phyloP scores from a whole-genome alignment of 2,797 vertebrate genomes.

The Hephaestus fuliginosus region DNA sequence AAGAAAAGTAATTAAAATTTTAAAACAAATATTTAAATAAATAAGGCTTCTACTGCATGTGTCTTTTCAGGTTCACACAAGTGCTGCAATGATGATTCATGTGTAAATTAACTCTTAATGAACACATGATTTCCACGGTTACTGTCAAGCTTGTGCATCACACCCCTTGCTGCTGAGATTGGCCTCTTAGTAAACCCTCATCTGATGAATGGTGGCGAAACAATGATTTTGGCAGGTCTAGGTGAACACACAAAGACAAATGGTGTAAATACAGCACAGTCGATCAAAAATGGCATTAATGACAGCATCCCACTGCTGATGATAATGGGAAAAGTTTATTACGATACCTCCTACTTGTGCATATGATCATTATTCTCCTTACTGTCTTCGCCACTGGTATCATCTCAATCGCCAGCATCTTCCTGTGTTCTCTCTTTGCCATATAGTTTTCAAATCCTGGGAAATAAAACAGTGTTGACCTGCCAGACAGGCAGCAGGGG shows the following conservation, averaged over 20 bases:
- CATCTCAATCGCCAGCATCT: slow-evolving; percentile 4
- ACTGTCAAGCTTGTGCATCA: slow-evolving; percentile 19
- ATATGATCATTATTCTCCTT: slow-evolving; percentile 46
- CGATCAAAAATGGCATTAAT: slow-evolving; percentile 64
- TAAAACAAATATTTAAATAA: not conserved
- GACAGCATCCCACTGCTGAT: slow-evolving; percentile 53
- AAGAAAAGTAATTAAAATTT: not conserved
- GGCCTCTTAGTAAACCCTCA: not conserved
- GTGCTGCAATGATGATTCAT: slow-evolving; percentile 1
- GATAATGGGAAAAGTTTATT: slow-evolving; percentile 62
- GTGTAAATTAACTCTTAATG: slow-evolving; percentile 16
- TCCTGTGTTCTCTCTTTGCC: not conserved
- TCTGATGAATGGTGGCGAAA: slow-evolving; percentile 19
- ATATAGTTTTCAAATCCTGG: not conserved
- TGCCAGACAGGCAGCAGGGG: not conserved
- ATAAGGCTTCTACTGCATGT: not conserved
- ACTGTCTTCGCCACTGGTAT: slow-evolving; percentile 22
- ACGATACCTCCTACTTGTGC: slow-evolving; percentile 37
- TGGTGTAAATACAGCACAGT: slow-evolving; percentile 39
- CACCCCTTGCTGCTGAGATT: not conserved
- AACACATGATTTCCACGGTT: slow-evolving; percentile 6
- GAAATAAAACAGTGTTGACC: not conserved
- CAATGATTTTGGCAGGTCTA: not conserved
- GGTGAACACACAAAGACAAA: slow-evolving; percentile 11
- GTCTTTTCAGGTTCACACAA: not conserved